Base-by-base conservation (phyloP, 2,113 vertebrate genomes). In the Setophaga kirtlandii region DNA sequence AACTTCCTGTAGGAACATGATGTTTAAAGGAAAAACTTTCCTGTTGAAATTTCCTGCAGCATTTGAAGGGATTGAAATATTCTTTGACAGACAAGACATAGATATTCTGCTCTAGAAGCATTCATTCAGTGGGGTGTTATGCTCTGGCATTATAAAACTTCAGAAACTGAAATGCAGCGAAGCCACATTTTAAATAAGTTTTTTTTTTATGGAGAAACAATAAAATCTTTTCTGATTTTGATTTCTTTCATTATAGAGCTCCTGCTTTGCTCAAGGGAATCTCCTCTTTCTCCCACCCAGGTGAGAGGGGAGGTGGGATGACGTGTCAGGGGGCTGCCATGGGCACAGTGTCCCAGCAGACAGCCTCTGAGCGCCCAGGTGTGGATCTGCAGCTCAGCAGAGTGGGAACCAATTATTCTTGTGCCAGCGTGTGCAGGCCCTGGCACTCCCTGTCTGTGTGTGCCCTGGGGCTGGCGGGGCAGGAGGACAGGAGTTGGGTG, bases 271-370 rank as follows among this genome's bases (percentile, higher is more conserved):
- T 80, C 25, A 24, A 33, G 60, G 30, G 55, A 50, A 62, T 15
- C 11, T 69, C 13, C 50, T 62, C 18, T 49, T 76, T 41, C 47
- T 96, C n/a, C 31, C 14, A 49, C 31, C 41, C 55, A 58, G 46
- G 28, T 30, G 31, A 89, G 64, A 81, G 46, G 35, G 13, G n/a
- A 76, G 71, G 24, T 44, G 42, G 69, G 37, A 65, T 2, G 4
- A 31, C 3, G 9, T 47, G 47, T 12, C 20, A 44, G n/a, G 25
- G 5, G 2, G 41, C 41, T 6, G 2, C 69, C 9, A 6, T 0
- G 2, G n/a, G n/a, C 44, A 79, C 1, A 0, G 44, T 50, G n/a
- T 22, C 31, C 0, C 0, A 67, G 47, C 3, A 12, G 33, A 52
- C 1, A 5, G 25, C 44, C 58, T 11, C 49, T 0, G 3, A 60